Evolutionary conservation across 2,797 vertebrate genomes (phyloP), one percentile per base, ranked within the genome.

Genomic region (Thaleichthys pacificus): DNA sequence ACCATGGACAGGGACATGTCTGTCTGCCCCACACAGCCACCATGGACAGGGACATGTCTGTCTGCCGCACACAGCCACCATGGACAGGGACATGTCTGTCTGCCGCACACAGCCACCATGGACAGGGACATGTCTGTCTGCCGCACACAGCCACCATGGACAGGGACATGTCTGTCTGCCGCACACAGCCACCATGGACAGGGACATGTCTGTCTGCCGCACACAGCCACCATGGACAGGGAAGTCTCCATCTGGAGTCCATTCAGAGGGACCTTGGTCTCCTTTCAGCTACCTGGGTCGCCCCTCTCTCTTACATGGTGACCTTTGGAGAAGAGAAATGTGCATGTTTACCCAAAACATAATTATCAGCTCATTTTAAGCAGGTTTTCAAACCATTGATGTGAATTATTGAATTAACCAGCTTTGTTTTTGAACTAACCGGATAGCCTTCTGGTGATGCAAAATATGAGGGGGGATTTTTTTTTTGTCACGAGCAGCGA

Each of bases 221-320:
- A 42, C 60, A 30, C 86, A 84, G 75, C 78, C 69, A 82, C 80
- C 70, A 72, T 77, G 74, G 67, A 76, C 71, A 77, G 84, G 82
- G 78, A 90, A 70, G 74, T 82, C 77, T 74, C 89, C 91, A 93
- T 92, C 92, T 94, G 92, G 90, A 91, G 91, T 66, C 75, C 80
- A 90, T 93, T 91, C 82, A 76, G 76, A 74, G 75, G 26, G 6
- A n/a, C 5, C 65, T 74, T 82, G 14, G 38, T 73, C 76, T 76
- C 47, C 51, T 72, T 67, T 72, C 32, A 24, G 49, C 32, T 35
- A 5, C 32, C 4, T 35, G 32, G 32, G 6, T 35, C 32, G 4
- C 32, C 51, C 2, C 32, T 42, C 2, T 74, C 69, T 57, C 71
- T 66, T 51, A 78, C 58, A 32, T 32, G 61, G 66, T 78, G 70